Evolutionary conservation across 92 coral and sea anemone genomes (phyloP).

Genomic region (Plumapathes pennacea): DNA sequence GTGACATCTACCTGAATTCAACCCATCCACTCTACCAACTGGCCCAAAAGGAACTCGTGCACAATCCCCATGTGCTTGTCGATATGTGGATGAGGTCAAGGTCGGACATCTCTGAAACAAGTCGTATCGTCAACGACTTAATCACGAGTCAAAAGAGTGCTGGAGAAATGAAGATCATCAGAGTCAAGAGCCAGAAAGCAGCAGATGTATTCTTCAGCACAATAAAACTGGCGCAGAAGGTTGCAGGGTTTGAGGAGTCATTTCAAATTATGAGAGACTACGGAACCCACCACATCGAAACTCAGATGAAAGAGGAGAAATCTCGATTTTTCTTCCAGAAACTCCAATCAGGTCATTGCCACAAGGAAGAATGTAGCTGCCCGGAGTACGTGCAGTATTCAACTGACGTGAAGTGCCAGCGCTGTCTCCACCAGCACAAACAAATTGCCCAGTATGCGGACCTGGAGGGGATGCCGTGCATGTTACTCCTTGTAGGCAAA

Average conservation of each 20-base stretch:
- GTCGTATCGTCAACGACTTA: constrained; percentile 10
- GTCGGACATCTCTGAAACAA: too few species aligned
- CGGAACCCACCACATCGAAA: constrained; percentile 32
- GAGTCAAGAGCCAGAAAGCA: constrained; percentile 41
- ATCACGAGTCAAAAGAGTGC: constrained; percentile 12
- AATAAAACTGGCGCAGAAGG: constrained; percentile 13
- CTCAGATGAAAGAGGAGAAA: constrained; percentile 41
- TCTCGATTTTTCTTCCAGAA: constrained; percentile 29
- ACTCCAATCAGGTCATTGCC: constrained; percentile 25
- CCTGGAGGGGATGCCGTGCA: constrained; percentile 43
- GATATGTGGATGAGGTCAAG: too few species aligned
- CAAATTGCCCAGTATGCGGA: constrained; percentile 43
- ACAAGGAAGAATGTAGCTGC: constrained; percentile 28
- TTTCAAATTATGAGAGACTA: constrained; percentile 51
- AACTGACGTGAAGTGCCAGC: constrained; percentile 8
- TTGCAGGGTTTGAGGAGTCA: constrained; percentile 1
- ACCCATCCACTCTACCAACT: too few species aligned
- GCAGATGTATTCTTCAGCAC: constrained; percentile 43
- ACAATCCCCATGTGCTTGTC: too few species aligned
- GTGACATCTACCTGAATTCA: too few species aligned
- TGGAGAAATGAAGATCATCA: constrained; percentile 47
- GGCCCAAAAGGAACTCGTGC: too few species aligned
- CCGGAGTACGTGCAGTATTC: neutral
- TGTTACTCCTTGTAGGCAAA: constrained; percentile 47
- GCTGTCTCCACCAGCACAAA: constrained; percentile 38